phyloP scores from a whole-genome alignment of 2,888 invertebrate species.

The Parnassius apollo region DNA sequence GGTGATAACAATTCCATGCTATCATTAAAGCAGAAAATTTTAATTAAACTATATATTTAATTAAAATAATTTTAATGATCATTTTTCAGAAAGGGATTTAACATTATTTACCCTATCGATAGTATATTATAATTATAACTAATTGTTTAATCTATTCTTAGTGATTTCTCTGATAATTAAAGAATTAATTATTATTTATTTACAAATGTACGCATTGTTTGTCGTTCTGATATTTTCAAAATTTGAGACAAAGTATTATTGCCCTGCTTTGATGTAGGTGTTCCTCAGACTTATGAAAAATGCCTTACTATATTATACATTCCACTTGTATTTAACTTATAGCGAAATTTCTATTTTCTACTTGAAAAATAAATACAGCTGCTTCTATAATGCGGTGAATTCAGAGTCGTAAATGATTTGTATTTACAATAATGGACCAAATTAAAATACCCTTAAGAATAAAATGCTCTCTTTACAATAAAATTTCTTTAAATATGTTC shows the following conservation, averaged over 20 bases:
- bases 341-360: conserved; percentile 66
- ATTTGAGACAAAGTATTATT: neutral
- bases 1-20: no score
- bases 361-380: conserved; percentile 38
- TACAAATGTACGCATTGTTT: no score
- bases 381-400: conserved; percentile 30
- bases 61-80: no score
- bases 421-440: conserved; percentile 67
- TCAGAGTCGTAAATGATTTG: conserved; percentile 36
- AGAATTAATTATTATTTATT: no score
- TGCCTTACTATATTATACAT: conserved; percentile 77
- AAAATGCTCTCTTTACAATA: conserved; percentile 28
- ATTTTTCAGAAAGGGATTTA: no score
- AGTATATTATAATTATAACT: no score
- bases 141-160: no score
- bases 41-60: no score
- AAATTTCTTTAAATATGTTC: conserved; percentile 5
- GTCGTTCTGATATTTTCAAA: neutral
- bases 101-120: no score
- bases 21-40: no score
- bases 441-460: conserved; percentile 47
- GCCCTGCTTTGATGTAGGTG: conserved; percentile 33
- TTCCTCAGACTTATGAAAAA: conserved; percentile 71
- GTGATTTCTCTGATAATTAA: no score
- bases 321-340: conserved; percentile 72